Evolutionary conservation across 2,888 invertebrate genomes (phyloP), one percentile per base, ranked within the genome.

Genomic region (Teleiodes luculella): DNA sequence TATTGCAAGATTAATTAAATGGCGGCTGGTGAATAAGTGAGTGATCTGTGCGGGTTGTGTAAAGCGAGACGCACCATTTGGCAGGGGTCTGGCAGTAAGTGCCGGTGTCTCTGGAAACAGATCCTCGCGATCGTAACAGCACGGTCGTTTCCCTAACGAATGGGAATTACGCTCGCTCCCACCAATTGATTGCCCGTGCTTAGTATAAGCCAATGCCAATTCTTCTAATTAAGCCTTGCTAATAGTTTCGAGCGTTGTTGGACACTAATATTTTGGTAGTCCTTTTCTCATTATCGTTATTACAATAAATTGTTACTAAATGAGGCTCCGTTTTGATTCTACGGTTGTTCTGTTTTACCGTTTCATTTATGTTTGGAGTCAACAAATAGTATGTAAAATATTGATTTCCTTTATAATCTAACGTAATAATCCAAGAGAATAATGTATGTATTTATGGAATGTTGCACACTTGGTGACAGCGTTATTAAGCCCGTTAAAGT

Each of bases 81-180:
- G 70, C 80, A 68, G 66, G 70, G 72, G 74, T 71, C 82, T 84
- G 84, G 70, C 58, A 66, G 65, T 80, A 78, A 84, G 74, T 77
- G 74, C 67, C 71, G 62, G 66, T 71, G 72, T 76, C 76, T 76
- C 73, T 67, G 62, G 64, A 68, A 68, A 75, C 73, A 75, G 74
- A 74, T 70, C 66, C 68, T 62, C 62, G 67, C 66, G 68, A 68
- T 72, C 65, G 66, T 76, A 74, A 75, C 64, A 65, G 68, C 58
- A 59, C 66, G 68, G 67, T 72, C 78, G 77, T 84, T 83, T 79
- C 68, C 61, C 70, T 78, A 73, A 78, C 76, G 69, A 75, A 80
- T 77, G 72, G 69, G 72, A 70, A 78, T 78, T 71, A 72, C 64
- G 60, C 63, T 68, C 67, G 14, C 57, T 54, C 57, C 53, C 36